Evolutionary conservation across 1,140 invertebrate genomes (phyloP), one percentile per base, ranked within the genome.

Genomic region (Caenorhabditis brenneri): DNA sequence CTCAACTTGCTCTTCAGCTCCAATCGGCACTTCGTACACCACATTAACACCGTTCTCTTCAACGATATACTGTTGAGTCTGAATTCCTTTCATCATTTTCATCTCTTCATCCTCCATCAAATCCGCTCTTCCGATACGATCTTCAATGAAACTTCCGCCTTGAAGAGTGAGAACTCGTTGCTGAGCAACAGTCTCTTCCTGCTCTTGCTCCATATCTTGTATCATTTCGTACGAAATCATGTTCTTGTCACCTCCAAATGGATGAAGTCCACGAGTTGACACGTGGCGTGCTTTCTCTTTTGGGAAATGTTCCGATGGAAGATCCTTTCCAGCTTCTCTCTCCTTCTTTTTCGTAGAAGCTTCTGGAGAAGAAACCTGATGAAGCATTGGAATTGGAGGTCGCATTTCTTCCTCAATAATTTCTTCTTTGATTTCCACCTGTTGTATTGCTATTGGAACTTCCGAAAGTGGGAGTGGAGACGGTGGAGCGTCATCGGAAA

Each of bases 21-120:
- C 58, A 65, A 65, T 65, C 58, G 58, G 58, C 0, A 65, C 22
- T 24, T 74, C 65, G 10, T 74, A 46, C 9, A 74, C 36, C 19
- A 46, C 53, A 58, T 58, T 58, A 15, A 58, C 10, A 42, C 36
- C 36, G 1, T 42, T 31, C 36, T 74, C 65, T 36, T 74, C 65
- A n/a, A 74, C n/a, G 9, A 74, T 42, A 74, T 74, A 74, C 36
- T 74, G 36, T 3, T 42, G 53, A 9, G 31, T 7, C n/a, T 33
- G 31, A 9, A 36, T 42, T 5, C 22, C 24, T 19, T 46, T 39
- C 33, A 74, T 46, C n/a, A 42, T 10, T 2, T 24, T n/a, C 33
- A 24, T 74, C 36, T 74, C 65, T n/a, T 74, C 65, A 12, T 74
- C 65, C 19, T 74, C 65, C 65, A 74, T 74, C n/a, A 74, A 12